Conservation (phyloP, 2,113 vertebrate genomes). For the Turdus rufiventris region DNA sequence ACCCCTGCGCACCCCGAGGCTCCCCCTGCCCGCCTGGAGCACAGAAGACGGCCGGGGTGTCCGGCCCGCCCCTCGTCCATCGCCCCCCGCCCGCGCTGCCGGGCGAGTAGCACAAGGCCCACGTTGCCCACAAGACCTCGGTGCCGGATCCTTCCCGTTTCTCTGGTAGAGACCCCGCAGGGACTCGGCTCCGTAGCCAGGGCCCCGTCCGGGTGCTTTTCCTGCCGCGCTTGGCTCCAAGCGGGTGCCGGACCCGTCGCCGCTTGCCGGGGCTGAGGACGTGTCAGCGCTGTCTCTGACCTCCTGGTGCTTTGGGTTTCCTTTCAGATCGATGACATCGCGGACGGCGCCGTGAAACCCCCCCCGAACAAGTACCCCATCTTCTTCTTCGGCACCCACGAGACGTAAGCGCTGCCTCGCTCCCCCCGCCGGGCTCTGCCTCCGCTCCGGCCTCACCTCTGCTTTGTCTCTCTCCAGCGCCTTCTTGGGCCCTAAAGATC, state of each 20-base stretch:
- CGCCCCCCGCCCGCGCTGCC: not conserved
- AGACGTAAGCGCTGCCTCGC: conserved; percentile 83
- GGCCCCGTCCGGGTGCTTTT: not conserved
- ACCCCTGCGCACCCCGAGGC: not conserved
- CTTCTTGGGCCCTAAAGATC: conserved; percentile 94
- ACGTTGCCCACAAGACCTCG: not conserved
- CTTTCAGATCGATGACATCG: conserved; percentile 93
- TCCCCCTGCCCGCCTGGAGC: not conserved
- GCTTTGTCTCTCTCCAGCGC: conserved; percentile 76
- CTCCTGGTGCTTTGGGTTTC: conserved; percentile 28
- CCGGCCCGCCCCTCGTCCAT: not conserved
- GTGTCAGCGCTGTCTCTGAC: conserved; percentile 11
- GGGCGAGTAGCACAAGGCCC: not conserved
- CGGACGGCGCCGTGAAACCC: conserved; percentile 95
- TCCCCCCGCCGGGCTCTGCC: not conserved
- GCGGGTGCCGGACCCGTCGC: not conserved
- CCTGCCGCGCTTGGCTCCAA: not conserved
- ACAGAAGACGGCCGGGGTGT: conserved; percentile 59
- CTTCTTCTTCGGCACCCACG: conserved; percentile 97
- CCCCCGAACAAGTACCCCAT: conserved; percentile 97
- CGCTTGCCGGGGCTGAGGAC: conserved; percentile 1
- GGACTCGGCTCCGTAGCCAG: not conserved
- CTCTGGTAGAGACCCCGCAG: not conserved
- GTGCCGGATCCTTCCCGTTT: not conserved
- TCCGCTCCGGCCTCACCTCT: not conserved